These are phyloP conservation scores for Urophycis tenuis DNA, from an alignment of 2,797 vertebrate genomes.

Conservation along the genomic window DNA sequence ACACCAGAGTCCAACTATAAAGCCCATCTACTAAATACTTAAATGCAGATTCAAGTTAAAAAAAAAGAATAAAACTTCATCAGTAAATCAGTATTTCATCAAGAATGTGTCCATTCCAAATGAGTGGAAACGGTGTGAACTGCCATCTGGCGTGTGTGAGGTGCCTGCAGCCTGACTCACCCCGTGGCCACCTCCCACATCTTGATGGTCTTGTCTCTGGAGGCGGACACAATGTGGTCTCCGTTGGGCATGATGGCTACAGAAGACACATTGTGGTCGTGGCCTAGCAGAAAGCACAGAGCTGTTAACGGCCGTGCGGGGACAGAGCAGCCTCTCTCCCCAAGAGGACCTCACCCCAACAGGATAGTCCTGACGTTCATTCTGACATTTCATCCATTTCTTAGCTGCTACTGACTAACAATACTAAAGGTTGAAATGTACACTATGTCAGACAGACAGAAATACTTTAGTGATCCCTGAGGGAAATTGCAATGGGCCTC, in stretches of 20 bases:
- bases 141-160: slow-evolving; percentile 85
- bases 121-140: not conserved
- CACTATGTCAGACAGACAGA: no score
- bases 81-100: no score
- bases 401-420: not conserved
- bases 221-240: slow-evolving; percentile 99
- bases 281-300: slow-evolving; percentile 70
- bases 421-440: not conserved
- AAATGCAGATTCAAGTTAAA: not conserved
- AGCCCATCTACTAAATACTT: not conserved
- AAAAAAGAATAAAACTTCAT: no score
- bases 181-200: slow-evolving; percentile 99
- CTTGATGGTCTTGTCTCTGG: slow-evolving; percentile 99
- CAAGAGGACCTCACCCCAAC: not conserved
- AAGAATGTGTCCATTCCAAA: not conserved
- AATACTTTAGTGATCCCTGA: no score
- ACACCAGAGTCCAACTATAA: not conserved
- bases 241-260: slow-evolving; percentile 99
- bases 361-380: not conserved
- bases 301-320: not conserved
- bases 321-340: not conserved
- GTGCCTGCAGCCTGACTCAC: slow-evolving; percentile 64
- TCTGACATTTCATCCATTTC: not conserved
- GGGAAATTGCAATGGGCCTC: not conserved
- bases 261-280: slow-evolving; percentile 99